phyloP scores from a whole-genome alignment of 1,140 invertebrate genomes.

The Hirudo medicinalis region DNA sequence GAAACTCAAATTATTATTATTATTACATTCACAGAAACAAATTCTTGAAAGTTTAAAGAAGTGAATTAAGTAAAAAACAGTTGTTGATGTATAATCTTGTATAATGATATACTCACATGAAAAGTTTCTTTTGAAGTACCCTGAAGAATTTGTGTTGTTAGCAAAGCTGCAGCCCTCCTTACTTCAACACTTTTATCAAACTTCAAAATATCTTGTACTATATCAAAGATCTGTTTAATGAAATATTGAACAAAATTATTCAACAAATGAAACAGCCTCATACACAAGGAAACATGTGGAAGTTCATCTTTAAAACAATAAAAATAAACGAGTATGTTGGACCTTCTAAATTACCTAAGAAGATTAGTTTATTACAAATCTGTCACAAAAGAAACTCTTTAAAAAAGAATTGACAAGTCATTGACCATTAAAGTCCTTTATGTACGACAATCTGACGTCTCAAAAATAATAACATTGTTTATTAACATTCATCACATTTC shows the following conservation, averaged over 20 bases:
- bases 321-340: too few relatives aligned
- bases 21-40: too few relatives aligned
- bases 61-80: too few relatives aligned
- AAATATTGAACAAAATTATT: not conserved
- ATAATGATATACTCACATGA: not conserved
- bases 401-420: not conserved
- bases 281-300: not conserved
- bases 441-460: too few relatives aligned
- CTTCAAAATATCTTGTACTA: conserved; percentile 2
- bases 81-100: not conserved
- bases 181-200: conserved; percentile 10
- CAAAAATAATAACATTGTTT: too few relatives aligned
- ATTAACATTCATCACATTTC: too few relatives aligned
- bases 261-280: not conserved
- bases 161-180: not conserved
- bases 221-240: too few relatives aligned
- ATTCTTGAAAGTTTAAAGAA: too few relatives aligned
- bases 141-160: conserved; percentile 3
- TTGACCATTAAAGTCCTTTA: too few relatives aligned
- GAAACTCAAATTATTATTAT: not conserved
- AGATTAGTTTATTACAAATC: too few relatives aligned
- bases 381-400: not conserved
- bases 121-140: conserved; percentile 9
- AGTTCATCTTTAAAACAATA: not conserved
- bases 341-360: too few relatives aligned